These are phyloP conservation scores for Wiebesia pumilae DNA, from an alignment of 1,140 invertebrate genomes.

Conservation along the genomic window DNA sequence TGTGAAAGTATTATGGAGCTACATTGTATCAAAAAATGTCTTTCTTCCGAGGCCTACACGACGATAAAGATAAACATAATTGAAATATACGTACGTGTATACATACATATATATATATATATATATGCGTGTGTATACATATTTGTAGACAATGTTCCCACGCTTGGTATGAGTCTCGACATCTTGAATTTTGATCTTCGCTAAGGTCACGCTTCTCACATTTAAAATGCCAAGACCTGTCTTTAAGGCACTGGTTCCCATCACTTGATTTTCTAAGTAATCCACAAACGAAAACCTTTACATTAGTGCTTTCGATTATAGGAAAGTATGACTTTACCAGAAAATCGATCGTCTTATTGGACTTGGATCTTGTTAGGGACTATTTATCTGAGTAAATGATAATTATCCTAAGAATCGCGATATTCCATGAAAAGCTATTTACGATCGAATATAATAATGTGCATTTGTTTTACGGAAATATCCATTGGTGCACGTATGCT, in stretches of 20 bases:
- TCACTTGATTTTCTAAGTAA: constrained; percentile 20
- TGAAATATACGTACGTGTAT: neutral
- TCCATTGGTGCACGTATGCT: too few species aligned
- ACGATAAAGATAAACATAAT: neutral
- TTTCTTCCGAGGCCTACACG: neutral
- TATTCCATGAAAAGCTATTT: neutral
- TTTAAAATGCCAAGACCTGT: constrained; percentile 4
- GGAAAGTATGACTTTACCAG: neutral
- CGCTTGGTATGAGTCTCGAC: neutral
- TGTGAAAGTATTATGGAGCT: too few species aligned
- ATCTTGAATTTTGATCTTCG: constrained; percentile 19
- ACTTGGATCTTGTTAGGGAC: neutral
- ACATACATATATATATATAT: neutral
- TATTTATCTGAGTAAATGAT: neutral
- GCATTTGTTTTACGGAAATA: neutral
- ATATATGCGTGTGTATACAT: neutral
- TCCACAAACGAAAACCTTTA: neutral
- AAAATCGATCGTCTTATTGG: neutral
- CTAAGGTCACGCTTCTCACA: constrained; percentile 8
- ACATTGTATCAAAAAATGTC: too few species aligned
- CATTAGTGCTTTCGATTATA: neutral
- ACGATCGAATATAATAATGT: neutral
- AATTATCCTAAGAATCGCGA: neutral
- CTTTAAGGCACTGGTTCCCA: constrained; percentile 6
- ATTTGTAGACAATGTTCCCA: constrained; percentile 3